phyloP scores from a whole-genome alignment of 2,113 vertebrate genomes.

The Phainopepla nitens region DNA sequence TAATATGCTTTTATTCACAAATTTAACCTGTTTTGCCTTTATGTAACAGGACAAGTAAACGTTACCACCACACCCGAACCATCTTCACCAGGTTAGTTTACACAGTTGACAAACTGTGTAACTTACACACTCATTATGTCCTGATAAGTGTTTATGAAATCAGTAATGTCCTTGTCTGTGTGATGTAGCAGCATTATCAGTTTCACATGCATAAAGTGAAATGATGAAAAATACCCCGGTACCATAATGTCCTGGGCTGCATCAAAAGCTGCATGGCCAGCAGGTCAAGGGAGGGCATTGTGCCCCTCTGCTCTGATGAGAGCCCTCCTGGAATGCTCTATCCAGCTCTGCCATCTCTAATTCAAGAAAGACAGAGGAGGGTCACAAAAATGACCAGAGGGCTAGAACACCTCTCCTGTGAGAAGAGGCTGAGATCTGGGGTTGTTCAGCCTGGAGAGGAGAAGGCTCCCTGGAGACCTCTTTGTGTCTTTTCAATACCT shows the following conservation, averaged over 20 bases:
- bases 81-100: constrained; percentile 40
- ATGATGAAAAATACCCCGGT: not conserved
- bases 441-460: not conserved
- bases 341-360: not conserved
- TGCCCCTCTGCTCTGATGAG: not conserved
- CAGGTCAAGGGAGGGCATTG: not conserved
- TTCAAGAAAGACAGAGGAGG: not conserved
- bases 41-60: not conserved
- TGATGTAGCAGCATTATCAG: not conserved
- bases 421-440: not conserved
- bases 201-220: not conserved
- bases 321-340: not conserved
- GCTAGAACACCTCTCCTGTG: not conserved
- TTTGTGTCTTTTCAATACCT: not conserved
- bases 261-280: not conserved
- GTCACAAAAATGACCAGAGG: not conserved
- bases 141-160: not conserved
- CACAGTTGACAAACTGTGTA: not conserved
- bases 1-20: not conserved
- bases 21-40: not conserved
- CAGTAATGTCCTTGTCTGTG: not conserved
- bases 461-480: not conserved
- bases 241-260: not conserved
- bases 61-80: not conserved
- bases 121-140: not conserved